Conservation (phyloP, 2,888 invertebrate species). For the Emmelina monodactyla region DNA sequence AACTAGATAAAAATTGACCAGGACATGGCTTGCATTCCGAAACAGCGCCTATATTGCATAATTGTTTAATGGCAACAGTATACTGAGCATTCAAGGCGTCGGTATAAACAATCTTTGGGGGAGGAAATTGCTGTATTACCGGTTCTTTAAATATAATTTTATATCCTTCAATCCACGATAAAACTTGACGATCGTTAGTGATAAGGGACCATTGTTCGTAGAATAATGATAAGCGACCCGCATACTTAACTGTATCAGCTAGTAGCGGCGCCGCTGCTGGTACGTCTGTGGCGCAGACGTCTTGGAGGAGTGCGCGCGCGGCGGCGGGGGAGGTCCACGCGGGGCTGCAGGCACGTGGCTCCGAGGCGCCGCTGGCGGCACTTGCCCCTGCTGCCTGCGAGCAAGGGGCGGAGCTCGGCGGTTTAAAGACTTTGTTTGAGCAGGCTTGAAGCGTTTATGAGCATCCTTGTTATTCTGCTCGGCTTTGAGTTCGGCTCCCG, state of each 20-base stretch:
- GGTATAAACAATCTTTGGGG: background rate
- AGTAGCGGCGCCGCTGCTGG: constrained; percentile 2
- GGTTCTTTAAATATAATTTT: constrained; percentile 1
- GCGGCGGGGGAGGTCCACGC: background rate
- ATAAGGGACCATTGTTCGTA: constrained; percentile 6
- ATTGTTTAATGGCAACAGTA: background rate
- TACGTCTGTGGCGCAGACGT: background rate
- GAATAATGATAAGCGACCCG: constrained; percentile 3
- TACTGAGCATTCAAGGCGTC: background rate
- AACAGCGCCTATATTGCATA: background rate
- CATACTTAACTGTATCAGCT: constrained; percentile 1
- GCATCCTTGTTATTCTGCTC: background rate
- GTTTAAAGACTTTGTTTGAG: constrained; percentile 11
- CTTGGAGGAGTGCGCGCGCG: constrained; percentile 4
- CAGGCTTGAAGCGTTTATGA: too few species aligned
- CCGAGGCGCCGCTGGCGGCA: constrained; percentile 3
- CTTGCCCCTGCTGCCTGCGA: constrained; percentile 4
- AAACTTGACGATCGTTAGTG: constrained; percentile 1
- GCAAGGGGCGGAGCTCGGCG: constrained; percentile 6
- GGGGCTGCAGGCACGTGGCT: constrained; percentile 3
- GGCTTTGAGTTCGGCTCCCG: constrained; percentile 9
- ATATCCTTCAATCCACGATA: constrained; percentile 7
- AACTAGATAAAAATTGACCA: constrained; percentile 3
- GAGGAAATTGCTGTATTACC: background rate
- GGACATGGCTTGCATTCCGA: constrained; percentile 3